phyloP scores from a whole-genome alignment of 1,140 invertebrate species.

The Scaptomyza pallida region DNA sequence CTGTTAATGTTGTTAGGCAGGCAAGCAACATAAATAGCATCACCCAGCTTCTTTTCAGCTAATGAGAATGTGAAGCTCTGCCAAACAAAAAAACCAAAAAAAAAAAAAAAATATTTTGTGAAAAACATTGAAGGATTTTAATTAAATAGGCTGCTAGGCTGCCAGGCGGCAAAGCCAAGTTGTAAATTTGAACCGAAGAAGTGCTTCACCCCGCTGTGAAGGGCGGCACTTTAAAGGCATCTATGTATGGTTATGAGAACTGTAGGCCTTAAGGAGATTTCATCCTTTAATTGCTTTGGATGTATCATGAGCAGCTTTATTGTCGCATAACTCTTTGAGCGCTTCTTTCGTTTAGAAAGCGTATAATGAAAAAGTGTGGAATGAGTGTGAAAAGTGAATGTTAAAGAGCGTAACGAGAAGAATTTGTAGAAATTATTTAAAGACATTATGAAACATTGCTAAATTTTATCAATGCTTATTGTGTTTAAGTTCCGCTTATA shows the following conservation, averaged over 20 bases:
- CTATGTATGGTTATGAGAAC: neutral
- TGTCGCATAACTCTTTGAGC: slow-evolving; percentile 40
- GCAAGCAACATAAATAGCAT: slow-evolving; percentile 50
- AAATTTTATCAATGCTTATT: too few relatives aligned
- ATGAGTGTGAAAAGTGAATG: slow-evolving; percentile 6
- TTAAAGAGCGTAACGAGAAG: neutral
- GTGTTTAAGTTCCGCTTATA: too few relatives aligned
- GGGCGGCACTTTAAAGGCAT: slow-evolving; percentile 13
- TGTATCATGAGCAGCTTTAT: slow-evolving; percentile 42
- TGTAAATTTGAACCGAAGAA: slow-evolving; percentile 36
- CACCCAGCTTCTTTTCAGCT: slow-evolving; percentile 77
- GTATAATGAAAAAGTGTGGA: slow-evolving; percentile 13
- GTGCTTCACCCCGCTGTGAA: neutral
- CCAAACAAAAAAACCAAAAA: slow-evolving; percentile 5
- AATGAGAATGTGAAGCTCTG: slow-evolving; percentile 60
- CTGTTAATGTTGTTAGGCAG: slow-evolving; percentile 76
- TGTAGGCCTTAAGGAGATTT: neutral
- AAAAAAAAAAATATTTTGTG: slow-evolving; percentile 31
- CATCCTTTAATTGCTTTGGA: slow-evolving; percentile 41
- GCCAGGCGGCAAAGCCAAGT: slow-evolving; percentile 24
- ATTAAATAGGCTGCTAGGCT: slow-evolving; percentile 69
- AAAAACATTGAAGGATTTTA: slow-evolving; percentile 76
- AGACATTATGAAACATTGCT: too few relatives aligned
- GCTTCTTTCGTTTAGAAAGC: slow-evolving; percentile 5
- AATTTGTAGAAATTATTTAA: neutral